phyloP scores from a whole-genome alignment of 2,888 invertebrate species.

The Venusia cambrica region DNA sequence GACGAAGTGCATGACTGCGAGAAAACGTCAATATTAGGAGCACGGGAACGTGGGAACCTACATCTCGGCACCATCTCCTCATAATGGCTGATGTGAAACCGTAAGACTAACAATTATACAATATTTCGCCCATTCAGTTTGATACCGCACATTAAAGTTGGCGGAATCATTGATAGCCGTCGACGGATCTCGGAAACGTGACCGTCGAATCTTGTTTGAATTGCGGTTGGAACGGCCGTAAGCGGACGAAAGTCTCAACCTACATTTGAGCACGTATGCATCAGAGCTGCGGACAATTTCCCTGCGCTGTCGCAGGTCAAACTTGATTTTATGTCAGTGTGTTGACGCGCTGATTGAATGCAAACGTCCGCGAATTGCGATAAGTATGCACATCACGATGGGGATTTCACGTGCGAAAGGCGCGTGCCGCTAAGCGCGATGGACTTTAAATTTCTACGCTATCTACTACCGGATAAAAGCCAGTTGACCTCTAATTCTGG shows the following conservation, averaged over 20 bases:
- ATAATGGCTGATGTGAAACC: constrained; percentile 53
- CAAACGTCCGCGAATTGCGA: constrained; percentile 55
- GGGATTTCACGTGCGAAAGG: constrained; percentile 55
- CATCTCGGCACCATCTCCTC: constrained; percentile 43
- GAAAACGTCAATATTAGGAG: constrained; percentile 54
- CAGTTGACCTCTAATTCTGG: no score
- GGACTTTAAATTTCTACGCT: constrained; percentile 47
- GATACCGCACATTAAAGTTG: constrained; percentile 49
- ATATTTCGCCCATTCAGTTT: constrained; percentile 37
- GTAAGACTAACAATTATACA: constrained; percentile 49
- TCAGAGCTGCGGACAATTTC: constrained; percentile 61
- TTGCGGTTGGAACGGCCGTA: constrained; percentile 63
- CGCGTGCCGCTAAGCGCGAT: constrained; percentile 48
- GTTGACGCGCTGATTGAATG: constrained; percentile 68
- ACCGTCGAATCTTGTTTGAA: constrained; percentile 64
- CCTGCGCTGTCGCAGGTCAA: constrained; percentile 58
- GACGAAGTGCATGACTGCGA: constrained; percentile 22
- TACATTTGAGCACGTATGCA: constrained; percentile 67
- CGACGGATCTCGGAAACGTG: constrained; percentile 60
- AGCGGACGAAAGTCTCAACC: constrained; percentile 72
- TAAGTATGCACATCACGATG: constrained; percentile 51
- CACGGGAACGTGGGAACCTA: constrained; percentile 68
- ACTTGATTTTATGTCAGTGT: constrained; percentile 64
- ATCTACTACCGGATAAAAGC: no score
- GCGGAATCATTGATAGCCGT: constrained; percentile 47